Evolutionary conservation across 1,140 invertebrate genomes (phyloP).

Genomic region (Latrodectus geometricus): DNA sequence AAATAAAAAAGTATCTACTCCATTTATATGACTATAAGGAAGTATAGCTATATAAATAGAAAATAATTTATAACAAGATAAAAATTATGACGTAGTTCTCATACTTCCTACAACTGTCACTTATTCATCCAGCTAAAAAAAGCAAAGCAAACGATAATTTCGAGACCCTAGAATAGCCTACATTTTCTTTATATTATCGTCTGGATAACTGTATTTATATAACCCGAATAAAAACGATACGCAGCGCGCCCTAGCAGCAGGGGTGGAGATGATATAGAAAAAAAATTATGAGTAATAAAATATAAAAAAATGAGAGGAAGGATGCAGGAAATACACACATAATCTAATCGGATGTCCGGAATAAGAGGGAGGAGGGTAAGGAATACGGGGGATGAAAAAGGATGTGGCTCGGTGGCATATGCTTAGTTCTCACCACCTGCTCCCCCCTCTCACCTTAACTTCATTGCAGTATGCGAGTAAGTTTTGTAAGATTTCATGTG

Average conservation of each 20-base stretch:
- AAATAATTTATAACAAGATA: no score
- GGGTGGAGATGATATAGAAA: background rate
- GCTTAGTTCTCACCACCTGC: slow-evolving; percentile 23
- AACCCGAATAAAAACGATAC: slow-evolving; percentile 22
- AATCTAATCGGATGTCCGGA: slow-evolving; percentile 49
- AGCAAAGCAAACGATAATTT: no score
- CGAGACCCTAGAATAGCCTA: no score
- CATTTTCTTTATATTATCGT: no score
- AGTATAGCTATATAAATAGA: no score
- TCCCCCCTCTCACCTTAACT: background rate
- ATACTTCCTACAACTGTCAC: no score
- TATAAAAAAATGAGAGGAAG: background rate
- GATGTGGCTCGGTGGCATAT: slow-evolving; percentile 25
- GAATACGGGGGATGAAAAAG: background rate
- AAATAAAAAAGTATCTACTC: no score
- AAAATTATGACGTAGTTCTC: no score
- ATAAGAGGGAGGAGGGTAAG: slow-evolving; percentile 1
- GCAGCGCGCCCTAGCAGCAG: background rate
- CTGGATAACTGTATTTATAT: slow-evolving; percentile 4
- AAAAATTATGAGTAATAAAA: background rate
- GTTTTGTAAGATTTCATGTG: no score
- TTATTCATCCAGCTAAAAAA: no score
- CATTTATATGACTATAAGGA: no score
- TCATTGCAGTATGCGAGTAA: background rate
- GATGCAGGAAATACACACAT: slow-evolving; percentile 28